Base-by-base conservation (phyloP, 1,140 invertebrate species). In the Drosophila tristis region DNA sequence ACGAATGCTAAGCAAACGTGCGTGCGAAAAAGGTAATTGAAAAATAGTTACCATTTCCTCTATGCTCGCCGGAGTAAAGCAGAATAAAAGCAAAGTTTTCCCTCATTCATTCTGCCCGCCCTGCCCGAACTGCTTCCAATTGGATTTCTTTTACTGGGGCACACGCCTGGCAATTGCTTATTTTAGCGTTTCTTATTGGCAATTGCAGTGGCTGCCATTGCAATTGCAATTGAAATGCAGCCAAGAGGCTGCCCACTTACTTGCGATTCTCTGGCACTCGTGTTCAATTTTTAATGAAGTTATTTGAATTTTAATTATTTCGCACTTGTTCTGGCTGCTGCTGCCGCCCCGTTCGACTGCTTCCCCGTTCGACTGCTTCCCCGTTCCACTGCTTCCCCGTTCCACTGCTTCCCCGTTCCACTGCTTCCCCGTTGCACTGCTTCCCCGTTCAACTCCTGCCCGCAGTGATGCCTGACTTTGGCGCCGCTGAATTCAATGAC, bases 1-100 rank as follows among this genome's bases (percentile, higher is more conserved):
- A 42, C 77, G 74, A 86, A 81, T 87, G 78, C 78, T 87, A 87
- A 76, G 84, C 84, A 89, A 84, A 89, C 84, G 84, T 87, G 84
- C 84, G 84, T 87, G 84, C 79, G 64, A 87, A 80, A 82, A 84
- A 84, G 84, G 84, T 87, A 87, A 87, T 87, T 87, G 84, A 87
- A 87, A 87, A 87, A 87, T 89, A 87, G 84, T 87, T 87, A 79
- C 75, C 84, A 62, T 89, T 89, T 79, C 75, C 75, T 62, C 49
- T 73, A 51, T 55, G 29, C 68, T 29, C 31, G 8, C 31, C 64
- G 42, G 45, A n/a, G 31, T 20, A 48, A 4, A 25, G 23, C 23
- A 68, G 64, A 55, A 68, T 2, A 70, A 63, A 70, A 58, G 64
- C 57, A 15, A 25, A 70, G 66, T 75, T 77, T 77, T 77, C 26